These are phyloP conservation scores for Lycocerus yunnanus DNA, from an alignment of 2,888 invertebrate species.

Conservation along the genomic window DNA sequence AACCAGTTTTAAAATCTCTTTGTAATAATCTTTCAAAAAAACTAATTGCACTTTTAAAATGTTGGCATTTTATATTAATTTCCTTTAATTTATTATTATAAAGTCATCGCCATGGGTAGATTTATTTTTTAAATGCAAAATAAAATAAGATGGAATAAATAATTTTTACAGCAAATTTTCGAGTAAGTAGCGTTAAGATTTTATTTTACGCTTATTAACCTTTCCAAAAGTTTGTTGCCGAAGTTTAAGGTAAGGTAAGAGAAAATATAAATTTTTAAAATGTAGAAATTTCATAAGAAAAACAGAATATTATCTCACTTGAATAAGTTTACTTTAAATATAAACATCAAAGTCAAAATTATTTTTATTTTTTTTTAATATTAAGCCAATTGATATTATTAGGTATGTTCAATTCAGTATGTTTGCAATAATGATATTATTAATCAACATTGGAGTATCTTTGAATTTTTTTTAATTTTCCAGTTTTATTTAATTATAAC, in stretches of 20 bases:
- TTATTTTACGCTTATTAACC: neutral
- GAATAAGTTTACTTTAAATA: neutral
- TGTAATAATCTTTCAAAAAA: neutral
- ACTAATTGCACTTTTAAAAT: neutral
- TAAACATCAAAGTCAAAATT: neutral
- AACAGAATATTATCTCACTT: neutral
- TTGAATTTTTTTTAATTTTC: neutral
- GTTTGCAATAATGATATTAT: neutral
- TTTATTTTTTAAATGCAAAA: neutral
- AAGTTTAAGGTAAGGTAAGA: neutral
- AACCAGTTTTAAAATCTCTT: neutral
- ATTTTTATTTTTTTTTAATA: neutral
- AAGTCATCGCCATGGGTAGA: neutral
- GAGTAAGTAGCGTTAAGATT: neutral
- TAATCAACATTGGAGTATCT: neutral
- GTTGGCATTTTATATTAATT: neutral
- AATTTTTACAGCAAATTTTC: neutral
- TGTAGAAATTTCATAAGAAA: neutral
- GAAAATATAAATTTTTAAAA: neutral
- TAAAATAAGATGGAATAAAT: neutral
- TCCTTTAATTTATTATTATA: neutral
- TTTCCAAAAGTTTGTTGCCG: neutral
- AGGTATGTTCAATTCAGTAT: neutral
- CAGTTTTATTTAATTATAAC: neutral
- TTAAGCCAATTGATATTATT: neutral